phyloP scores from a whole-genome alignment of 2,797 vertebrate species.

The Gila robusta region DNA sequence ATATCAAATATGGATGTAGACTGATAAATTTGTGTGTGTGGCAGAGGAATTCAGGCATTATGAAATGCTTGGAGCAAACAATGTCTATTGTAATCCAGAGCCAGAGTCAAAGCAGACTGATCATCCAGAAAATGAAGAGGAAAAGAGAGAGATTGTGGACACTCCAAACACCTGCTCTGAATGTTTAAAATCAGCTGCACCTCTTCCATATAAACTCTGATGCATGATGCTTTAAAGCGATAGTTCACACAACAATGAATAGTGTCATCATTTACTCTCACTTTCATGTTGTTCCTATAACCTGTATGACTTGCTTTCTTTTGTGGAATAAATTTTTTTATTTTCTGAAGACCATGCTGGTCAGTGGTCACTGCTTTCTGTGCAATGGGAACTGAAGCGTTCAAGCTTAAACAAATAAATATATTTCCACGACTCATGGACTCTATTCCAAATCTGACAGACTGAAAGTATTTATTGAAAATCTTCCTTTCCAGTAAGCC shows the following conservation, averaged over 20 bases:
- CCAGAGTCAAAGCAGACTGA: neutral
- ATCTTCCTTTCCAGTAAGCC: neutral
- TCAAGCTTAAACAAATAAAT: neutral
- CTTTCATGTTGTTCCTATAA: neutral
- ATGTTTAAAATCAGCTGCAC: conserved; percentile 9
- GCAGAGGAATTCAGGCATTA: neutral
- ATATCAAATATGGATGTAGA: conserved; percentile 15
- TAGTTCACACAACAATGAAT: neutral
- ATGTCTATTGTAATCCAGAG: conserved; percentile 18
- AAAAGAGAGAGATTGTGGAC: neutral
- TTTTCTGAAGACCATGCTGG: neutral
- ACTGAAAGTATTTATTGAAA: neutral
- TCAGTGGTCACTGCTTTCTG: neutral
- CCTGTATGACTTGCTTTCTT: neutral
- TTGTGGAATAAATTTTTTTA: neutral
- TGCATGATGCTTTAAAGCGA: neutral
- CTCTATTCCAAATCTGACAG: neutral
- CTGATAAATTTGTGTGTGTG: neutral
- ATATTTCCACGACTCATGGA: neutral
- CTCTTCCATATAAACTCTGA: neutral
- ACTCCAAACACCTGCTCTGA: neutral
- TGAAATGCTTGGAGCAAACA: conserved; percentile 26
- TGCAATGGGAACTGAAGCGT: neutral
- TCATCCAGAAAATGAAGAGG: conserved; percentile 25
- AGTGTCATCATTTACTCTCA: neutral